Evolutionary conservation across 2,888 invertebrate species (phyloP), one percentile per base, ranked within the genome.

Genomic region (Lissocephala sabroskyi): DNA sequence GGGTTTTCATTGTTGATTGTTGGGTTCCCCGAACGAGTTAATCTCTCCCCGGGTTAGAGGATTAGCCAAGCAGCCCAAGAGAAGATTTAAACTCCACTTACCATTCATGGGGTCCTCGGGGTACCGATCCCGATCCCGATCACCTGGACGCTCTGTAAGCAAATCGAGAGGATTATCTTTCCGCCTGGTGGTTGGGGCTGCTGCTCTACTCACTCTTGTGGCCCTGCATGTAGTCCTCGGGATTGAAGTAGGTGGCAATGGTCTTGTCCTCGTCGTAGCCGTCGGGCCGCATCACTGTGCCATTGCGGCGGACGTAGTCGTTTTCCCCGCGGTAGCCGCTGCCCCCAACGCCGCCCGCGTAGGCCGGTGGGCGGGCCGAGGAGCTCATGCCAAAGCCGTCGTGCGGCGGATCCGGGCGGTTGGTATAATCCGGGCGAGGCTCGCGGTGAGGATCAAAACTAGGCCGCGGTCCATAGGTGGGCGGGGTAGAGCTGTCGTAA

Each of bases 171-270:
- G 4, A 16, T 13, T n/a, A 16, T 17, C n/a, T 28, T 19, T 18
- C 43, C 16, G 3, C 18, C 7, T 33, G 2, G 11, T 9, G 17
- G 28, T 16, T 14, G 3, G 5, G n/a, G 4, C 9, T 11, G 11
- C 16, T 1, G 3, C 10, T 2, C 5, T 2, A 57, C 83, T 79
- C 60, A 84, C 84, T 77, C 59, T 79, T 81, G 47, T 71, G 61
- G 46, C 67, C 62, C 42, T 75, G 62, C 50, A 75, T 61, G 3
- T 84, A 84, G 33, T 84, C 84, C 29, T 81, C 82, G 1, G 85
- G 85, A 79, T 85, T 85, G 43, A 85, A 85, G 49, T 79, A 85
- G 1, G 84, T 85, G 28, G 82, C 77, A 37, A 85, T 85, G 5
- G 79, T 76, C 50, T 83, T 82, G 41, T 83, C 83, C 35, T 81